Evolutionary conservation across 2,113 vertebrate species (phyloP), one percentile per base, ranked within the genome.

Genomic region (Lonchura striata): DNA sequence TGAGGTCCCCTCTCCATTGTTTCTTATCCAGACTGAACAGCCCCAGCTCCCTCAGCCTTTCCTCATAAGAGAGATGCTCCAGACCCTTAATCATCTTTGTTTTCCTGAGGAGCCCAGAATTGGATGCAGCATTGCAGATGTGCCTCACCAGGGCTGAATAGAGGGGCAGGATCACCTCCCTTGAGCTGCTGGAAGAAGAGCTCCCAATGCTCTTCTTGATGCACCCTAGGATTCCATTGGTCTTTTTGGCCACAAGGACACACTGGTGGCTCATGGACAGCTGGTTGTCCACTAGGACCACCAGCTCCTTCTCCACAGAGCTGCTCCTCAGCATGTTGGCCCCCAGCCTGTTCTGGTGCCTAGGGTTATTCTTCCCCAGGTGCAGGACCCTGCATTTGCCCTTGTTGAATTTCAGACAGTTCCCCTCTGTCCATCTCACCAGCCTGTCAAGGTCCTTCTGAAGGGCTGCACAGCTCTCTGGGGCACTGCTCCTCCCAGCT

Each of bases 151-250:
- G 5, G 33, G 28, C 52, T 66, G 50, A 2, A 23, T 1, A 66
- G 60, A 59, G 33, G 22, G 22, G 2, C 37, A 52, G 60, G 7
- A n/a, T 82, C 44, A 59, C 15, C 13, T 82, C 52, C 27, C 33
- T 3, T 7, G 7, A 28, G 12, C 60, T 59, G 37, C 52, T 59
- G 27, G 12, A n/a, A n/a, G n/a, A n/a, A n/a, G n/a, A n/a, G n/a
- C n/a, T n/a, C n/a, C n/a, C 5, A 19, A 1, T 28, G 27, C 23
- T 8, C 0, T 65, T 74, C 27, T 0, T 46, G 0, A 39, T 16
- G 37, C 33, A 16, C 3, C 19, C 44, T 77, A 52, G 33, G 52
- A n/a, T 6, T 2, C 28, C 53, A 15, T 6, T 17, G 6, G 37
- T 33, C 33, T 24, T 24, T 22, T 33, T 74, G 77, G 2, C 53